Evolutionary conservation across 2,113 vertebrate species (phyloP), one percentile per base, ranked within the genome.

Genomic region (Riparia riparia): DNA sequence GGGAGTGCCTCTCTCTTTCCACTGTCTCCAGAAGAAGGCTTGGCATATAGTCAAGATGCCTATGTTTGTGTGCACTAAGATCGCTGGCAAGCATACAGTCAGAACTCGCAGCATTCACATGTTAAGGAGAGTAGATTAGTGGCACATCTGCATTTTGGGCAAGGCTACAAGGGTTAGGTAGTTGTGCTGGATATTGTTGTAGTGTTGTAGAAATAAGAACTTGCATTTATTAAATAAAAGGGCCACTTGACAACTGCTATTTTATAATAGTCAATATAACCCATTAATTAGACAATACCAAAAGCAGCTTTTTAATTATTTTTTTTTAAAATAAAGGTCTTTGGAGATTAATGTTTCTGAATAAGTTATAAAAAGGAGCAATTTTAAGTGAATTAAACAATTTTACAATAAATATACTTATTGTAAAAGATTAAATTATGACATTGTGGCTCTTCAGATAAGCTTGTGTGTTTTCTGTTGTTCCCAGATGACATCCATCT

Each of bases 401-500:
- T 37, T 37, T 37, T 37, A 37, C 37, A 37, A 37, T 37, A 37
- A 4, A 79, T 87, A 93, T 87, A 18, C 58, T 68, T 63, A 63
- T 49, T 86, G 34, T 53, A 82, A 87, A 78, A 78, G 44, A 66
- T 85, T 24, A 73, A 22, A 44, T 41, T 15, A 65, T 73, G 34
- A 63, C 84, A 83, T n/a, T 83, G 72, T 82, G 41, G 47, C 60
- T 95, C 25, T 81, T 95, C 86, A 91, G 73, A 79, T 74, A 64
- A 87, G 28, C 41, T 53, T 45, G 16, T 89, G 19, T 91, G 42
- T 82, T 94, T 93, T 93, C 69, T 91, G 60, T 49, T 85, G 60
- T 91, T 95, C 80, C 78, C 76, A 90, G 76, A 51, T 83, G 32
- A 60, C 53, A 80, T 92, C 79, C 72, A 70, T 89, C 86, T 93